These are phyloP conservation scores for Eupithecia subfuscata DNA, from an alignment of 2,888 invertebrate species.

Conservation along the genomic window DNA sequence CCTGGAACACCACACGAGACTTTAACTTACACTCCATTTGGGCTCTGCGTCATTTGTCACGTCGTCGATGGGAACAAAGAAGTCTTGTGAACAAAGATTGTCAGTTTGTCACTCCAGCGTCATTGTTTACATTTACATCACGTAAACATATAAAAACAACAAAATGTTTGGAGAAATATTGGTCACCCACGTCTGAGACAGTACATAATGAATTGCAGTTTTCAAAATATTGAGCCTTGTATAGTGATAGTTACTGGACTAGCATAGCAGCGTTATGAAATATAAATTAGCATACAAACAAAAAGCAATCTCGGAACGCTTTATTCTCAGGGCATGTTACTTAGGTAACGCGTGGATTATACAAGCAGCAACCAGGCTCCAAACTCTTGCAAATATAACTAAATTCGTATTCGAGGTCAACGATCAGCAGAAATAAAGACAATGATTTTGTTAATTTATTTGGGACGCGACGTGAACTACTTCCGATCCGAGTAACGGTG, in stretches of 20 bases:
- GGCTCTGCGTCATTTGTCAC: neutral
- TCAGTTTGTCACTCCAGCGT: neutral
- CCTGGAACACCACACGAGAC: slow-evolving; percentile 67
- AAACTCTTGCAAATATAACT: slow-evolving; percentile 26
- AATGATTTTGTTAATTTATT: slow-evolving; percentile 36
- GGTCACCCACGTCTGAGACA: neutral
- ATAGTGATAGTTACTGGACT: slow-evolving; percentile 9
- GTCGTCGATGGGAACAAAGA: neutral
- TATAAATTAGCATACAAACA: slow-evolving; percentile 38
- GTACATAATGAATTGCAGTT: neutral
- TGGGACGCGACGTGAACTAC: slow-evolving; percentile 31
- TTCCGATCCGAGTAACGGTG: slow-evolving; percentile 40
- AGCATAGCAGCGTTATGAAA: slow-evolving; percentile 29
- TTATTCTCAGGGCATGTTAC: slow-evolving; percentile 17
- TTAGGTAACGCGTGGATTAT: slow-evolving; percentile 6
- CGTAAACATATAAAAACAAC: slow-evolving; percentile 8
- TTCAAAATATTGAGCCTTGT: neutral
- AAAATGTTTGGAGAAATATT: neutral
- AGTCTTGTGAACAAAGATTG: neutral
- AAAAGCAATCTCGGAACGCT: slow-evolving; percentile 19
- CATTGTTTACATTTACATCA: slow-evolving; percentile 15
- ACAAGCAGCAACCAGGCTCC: slow-evolving; percentile 15
- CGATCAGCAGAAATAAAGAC: slow-evolving; percentile 39
- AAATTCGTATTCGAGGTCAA: slow-evolving; percentile 33
- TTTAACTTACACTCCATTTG: neutral